A percentile compares a stretch with the other conserved stretches of the same genome.
Conservation (phyloP, 2,888 invertebrate species). For the Eledone cirrhosa region DNA sequence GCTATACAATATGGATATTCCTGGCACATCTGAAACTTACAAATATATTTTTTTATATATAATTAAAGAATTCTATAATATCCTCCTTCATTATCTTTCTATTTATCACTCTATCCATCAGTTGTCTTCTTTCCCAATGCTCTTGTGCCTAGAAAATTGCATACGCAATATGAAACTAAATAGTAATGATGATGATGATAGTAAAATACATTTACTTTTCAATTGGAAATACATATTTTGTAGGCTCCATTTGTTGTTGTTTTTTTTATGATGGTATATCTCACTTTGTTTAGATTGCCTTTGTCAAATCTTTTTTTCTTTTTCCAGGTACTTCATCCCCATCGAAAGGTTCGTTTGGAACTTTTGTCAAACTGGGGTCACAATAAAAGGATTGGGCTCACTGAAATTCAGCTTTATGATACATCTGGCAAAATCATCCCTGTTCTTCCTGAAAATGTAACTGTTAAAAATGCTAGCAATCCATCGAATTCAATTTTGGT, state of each 20-base stretch:
- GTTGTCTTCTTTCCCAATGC: neutral
- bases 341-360: slow-evolving; percentile 47
- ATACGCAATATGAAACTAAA: neutral
- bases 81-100: no score
- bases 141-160: neutral
- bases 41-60: no score
- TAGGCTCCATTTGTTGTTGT: neutral
- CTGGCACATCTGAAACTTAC: no score
- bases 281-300: neutral
- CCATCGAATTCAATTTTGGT: slow-evolving; percentile 45
- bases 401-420: slow-evolving; percentile 64
- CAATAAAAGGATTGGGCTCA: slow-evolving; percentile 59
- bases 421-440: slow-evolving; percentile 48
- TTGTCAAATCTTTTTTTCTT: neutral
- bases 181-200: neutral
- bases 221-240: no score
- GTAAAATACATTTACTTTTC: neutral
- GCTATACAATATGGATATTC: no score
- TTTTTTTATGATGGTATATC: neutral
- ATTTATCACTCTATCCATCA: no score
- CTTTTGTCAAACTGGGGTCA: slow-evolving; percentile 65
- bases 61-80: no score
- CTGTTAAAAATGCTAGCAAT: slow-evolving; percentile 51
- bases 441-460: slow-evolving; percentile 48
- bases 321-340: neutral